These are phyloP conservation scores for Aphelinus certus DNA, from an alignment of 1,140 invertebrate species.

Conservation along the genomic window DNA sequence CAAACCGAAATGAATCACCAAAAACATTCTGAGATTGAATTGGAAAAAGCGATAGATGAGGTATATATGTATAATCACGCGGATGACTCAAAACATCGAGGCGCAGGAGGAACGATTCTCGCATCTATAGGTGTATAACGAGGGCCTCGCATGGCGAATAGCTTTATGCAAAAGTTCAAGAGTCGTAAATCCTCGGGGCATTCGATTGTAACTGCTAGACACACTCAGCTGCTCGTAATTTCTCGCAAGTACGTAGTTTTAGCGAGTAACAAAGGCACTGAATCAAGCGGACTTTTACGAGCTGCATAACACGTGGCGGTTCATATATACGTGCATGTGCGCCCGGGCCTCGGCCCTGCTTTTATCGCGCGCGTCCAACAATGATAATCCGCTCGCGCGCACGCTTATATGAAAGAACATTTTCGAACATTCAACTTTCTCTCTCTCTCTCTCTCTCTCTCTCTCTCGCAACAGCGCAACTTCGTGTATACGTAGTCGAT, in stretches of 20 bases:
- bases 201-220: constrained; percentile 37
- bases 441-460: neutral
- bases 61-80: too few species aligned
- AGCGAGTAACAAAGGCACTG: constrained; percentile 36
- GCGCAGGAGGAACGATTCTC: too few species aligned
- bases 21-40: too few species aligned
- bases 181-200: constrained; percentile 25
- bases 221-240: constrained; percentile 34
- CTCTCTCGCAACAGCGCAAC: too few species aligned
- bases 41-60: too few species aligned
- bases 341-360: neutral
- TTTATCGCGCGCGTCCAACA: constrained; percentile 1
- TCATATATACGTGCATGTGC: constrained; percentile 9
- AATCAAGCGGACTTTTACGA: constrained; percentile 40
- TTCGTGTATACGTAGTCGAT: too few species aligned
- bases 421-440: constrained; percentile 5
- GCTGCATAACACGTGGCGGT: constrained; percentile 16
- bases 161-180: constrained; percentile 27
- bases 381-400: constrained; percentile 1
- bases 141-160: constrained; percentile 8
- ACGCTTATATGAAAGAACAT: constrained; percentile 9
- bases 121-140: neutral
- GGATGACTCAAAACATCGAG: too few species aligned
- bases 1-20: too few species aligned
- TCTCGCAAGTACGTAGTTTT: constrained; percentile 24